Percentiles rank a stretch among this genome's conserved stretches.
Conservation (phyloP, 2,113 vertebrate species). For the Syngnathus floridae region DNA sequence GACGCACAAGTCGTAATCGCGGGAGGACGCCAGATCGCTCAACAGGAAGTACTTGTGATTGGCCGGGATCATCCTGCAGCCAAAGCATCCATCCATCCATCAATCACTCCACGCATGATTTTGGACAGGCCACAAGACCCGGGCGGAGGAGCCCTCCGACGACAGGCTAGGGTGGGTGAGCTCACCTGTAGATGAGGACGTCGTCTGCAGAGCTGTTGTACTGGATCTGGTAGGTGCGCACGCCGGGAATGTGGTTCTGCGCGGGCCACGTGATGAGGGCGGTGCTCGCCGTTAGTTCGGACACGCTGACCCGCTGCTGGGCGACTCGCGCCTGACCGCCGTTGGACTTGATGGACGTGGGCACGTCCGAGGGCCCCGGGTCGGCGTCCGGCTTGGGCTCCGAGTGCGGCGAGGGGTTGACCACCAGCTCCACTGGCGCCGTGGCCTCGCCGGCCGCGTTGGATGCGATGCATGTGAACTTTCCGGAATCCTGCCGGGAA, state of each 20-base stretch:
- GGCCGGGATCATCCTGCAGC: slow-evolving; percentile 75
- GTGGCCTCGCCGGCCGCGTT: slow-evolving; percentile 77
- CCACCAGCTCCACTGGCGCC: slow-evolving; percentile 70
- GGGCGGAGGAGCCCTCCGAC: no score
- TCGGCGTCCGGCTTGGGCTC: slow-evolving; percentile 72
- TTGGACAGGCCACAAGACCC: no score
- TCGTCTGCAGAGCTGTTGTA: slow-evolving; percentile 80
- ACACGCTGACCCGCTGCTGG: slow-evolving; percentile 70
- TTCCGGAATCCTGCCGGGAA: slow-evolving; percentile 65
- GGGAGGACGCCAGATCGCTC: slow-evolving; percentile 72
- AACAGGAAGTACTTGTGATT: slow-evolving; percentile 72
- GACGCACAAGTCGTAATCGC: slow-evolving; percentile 78
- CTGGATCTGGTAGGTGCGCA: slow-evolving; percentile 81
- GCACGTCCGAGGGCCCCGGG: slow-evolving; percentile 76
- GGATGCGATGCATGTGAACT: slow-evolving; percentile 77
- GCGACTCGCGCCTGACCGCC: slow-evolving; percentile 59
- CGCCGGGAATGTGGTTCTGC: slow-evolving; percentile 75
- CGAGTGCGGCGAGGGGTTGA: slow-evolving; percentile 75
- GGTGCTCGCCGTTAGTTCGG: slow-evolving; percentile 63
- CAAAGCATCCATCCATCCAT: neutral
- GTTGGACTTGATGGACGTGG: slow-evolving; percentile 77
- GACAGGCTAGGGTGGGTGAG: accelerated
- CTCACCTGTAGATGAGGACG: slow-evolving; percentile 76
- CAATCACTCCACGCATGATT: neutral
- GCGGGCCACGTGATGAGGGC: slow-evolving; percentile 72